Conservation (phyloP, 2,888 invertebrate species). For the Eucera pruinosa region DNA sequence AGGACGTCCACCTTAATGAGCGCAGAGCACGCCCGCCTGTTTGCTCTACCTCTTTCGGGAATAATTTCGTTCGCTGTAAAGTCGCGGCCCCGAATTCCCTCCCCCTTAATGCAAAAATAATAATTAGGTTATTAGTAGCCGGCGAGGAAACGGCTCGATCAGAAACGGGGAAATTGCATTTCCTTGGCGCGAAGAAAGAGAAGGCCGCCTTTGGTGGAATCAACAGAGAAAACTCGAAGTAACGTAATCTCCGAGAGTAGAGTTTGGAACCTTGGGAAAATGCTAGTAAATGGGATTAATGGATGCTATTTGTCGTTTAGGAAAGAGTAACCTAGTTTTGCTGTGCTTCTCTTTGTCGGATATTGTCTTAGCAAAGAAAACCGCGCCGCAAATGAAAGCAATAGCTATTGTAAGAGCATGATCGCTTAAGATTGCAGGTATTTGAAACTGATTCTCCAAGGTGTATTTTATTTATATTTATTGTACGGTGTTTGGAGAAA, state of each 20-base stretch:
- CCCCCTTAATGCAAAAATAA: constrained; percentile 12
- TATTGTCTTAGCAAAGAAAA: no score
- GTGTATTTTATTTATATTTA: no score
- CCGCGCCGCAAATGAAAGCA: no score
- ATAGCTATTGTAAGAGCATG: no score
- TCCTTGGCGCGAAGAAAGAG: background rate
- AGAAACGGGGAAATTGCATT: constrained; percentile 14
- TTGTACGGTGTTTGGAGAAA: no score
- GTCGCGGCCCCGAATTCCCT: background rate
- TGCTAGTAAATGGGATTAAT: no score
- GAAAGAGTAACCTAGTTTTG: no score
- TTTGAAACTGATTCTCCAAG: no score
- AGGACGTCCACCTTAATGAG: constrained; percentile 64
- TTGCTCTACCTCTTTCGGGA: constrained; percentile 48
- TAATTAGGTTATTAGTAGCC: constrained; percentile 14
- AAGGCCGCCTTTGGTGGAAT: background rate
- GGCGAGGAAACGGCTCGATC: background rate
- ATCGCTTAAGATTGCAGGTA: no score
- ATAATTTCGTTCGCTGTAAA: constrained; percentile 37
- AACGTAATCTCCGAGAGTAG: background rate
- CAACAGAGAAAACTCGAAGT: background rate
- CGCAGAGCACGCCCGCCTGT: constrained; percentile 16
- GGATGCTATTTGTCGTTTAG: no score
- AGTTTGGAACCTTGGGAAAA: background rate
- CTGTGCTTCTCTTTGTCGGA: no score